These are phyloP conservation scores for Cepphus grylle DNA, from an alignment of 2,113 vertebrate species.

Conservation along the genomic window DNA sequence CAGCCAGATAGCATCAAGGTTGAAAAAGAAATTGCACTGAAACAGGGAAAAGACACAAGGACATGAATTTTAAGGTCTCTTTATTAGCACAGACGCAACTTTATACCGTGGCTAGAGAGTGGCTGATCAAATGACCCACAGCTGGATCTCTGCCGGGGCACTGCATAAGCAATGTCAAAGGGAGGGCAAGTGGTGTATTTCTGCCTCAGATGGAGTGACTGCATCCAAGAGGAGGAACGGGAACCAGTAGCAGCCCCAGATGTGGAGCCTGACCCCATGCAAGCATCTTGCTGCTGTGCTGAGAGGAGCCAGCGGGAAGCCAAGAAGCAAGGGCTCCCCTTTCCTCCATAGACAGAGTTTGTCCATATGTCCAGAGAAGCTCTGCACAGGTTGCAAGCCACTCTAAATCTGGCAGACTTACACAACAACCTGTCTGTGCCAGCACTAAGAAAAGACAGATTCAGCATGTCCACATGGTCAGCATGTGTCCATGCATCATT, in stretches of 20 bases:
- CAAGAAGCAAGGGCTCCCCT: neutral
- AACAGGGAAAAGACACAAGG: neutral
- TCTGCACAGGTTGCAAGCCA: neutral
- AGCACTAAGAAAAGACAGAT: neutral
- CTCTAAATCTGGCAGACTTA: neutral
- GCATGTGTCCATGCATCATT: neutral
- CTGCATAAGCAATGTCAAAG: neutral
- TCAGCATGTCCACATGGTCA: neutral
- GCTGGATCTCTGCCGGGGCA: neutral
- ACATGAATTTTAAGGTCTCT: neutral
- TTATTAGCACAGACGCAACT: neutral
- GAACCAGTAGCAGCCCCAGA: neutral
- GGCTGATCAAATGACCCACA: neutral
- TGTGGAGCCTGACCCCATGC: fast-evolving
- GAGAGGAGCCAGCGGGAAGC: neutral
- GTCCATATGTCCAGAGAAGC: neutral
- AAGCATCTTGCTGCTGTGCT: neutral
- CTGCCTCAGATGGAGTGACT: neutral
- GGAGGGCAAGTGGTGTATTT: neutral
- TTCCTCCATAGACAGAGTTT: neutral
- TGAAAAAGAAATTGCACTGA: constrained; percentile 1
- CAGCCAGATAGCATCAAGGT: constrained; percentile 34
- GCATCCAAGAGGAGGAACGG: neutral
- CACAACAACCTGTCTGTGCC: neutral
- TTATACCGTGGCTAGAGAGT: neutral